These are phyloP conservation scores for Drosophila repletoides DNA, from an alignment of 1,140 invertebrate species.

Conservation along the genomic window DNA sequence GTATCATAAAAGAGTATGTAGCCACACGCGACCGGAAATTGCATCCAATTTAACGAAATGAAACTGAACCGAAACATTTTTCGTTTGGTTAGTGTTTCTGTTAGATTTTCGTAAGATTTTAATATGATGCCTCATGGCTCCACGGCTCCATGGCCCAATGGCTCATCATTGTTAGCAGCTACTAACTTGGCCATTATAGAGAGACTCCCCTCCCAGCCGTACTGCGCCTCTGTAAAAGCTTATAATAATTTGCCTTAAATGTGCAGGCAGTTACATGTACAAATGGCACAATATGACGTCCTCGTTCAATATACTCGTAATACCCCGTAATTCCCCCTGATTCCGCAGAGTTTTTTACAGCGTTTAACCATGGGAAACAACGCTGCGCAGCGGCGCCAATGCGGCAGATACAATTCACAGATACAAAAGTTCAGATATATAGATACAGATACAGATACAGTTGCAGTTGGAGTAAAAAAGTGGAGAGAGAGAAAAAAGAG, in stretches of 20 bases:
- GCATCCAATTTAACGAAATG: constrained; percentile 67
- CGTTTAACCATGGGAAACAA: constrained; percentile 34
- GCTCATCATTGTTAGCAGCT: constrained; percentile 23
- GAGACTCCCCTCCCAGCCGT: no score
- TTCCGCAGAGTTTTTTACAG: neutral
- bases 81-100: constrained; percentile 38
- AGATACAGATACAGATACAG: neutral
- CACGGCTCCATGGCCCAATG: neutral
- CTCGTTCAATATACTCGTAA: constrained; percentile 4
- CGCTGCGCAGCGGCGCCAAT: constrained; percentile 9
- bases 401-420: neutral
- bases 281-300: constrained; percentile 45
- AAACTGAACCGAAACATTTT: constrained; percentile 53
- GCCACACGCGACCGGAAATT: constrained; percentile 79
- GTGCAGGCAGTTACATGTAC: constrained; percentile 40
- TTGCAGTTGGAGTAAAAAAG: neutral
- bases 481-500: neutral
- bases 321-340: neutral
- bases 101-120: constrained; percentile 36
- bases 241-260: constrained; percentile 69
- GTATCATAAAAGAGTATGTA: neutral
- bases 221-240: neutral
- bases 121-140: constrained; percentile 17
- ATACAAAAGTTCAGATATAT: neutral
- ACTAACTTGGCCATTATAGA: constrained; percentile 25